A percentile compares a stretch with the other conserved stretches of the same genome.
Evolutionary conservation across 1,140 invertebrate genomes (phyloP).

Genomic region (Drosophila lacertosa): DNA sequence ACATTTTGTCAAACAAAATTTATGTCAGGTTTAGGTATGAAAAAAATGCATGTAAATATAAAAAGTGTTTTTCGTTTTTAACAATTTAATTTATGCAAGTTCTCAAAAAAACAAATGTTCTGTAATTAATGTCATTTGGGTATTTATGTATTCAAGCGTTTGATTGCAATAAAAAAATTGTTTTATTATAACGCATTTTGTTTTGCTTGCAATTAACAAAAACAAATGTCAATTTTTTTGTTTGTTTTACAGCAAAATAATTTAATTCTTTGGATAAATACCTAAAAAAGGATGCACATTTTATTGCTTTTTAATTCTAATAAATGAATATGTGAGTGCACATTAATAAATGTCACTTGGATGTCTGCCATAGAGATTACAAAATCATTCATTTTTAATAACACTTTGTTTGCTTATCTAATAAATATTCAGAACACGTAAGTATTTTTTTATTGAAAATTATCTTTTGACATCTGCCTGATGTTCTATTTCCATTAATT

Average conservation of each 20-base stretch:
- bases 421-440: too few relatives aligned
- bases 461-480: too few relatives aligned
- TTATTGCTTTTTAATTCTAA: neutral
- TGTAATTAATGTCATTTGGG: slow-evolving; percentile 12
- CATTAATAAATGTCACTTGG: neutral
- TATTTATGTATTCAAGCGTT: slow-evolving; percentile 14
- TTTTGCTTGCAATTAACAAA: slow-evolving; percentile 4
- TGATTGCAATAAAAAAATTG: slow-evolving; percentile 10
- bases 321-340: neutral
- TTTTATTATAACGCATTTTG: neutral
- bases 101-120: neutral
- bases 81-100: neutral
- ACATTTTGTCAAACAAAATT: too few relatives aligned
- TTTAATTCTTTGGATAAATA: neutral
- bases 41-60: too few relatives aligned
- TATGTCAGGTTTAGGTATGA: too few relatives aligned
- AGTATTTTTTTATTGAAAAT: too few relatives aligned
- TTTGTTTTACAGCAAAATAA: neutral
- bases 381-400: neutral
- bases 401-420: too few relatives aligned
- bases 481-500: too few relatives aligned
- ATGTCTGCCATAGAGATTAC: too few relatives aligned
- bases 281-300: neutral
- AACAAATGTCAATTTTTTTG: slow-evolving; percentile 4
- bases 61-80: neutral